These are phyloP conservation scores for Carcharodon carcharias DNA, from an alignment of 2,797 vertebrate genomes.

Conservation along the genomic window DNA sequence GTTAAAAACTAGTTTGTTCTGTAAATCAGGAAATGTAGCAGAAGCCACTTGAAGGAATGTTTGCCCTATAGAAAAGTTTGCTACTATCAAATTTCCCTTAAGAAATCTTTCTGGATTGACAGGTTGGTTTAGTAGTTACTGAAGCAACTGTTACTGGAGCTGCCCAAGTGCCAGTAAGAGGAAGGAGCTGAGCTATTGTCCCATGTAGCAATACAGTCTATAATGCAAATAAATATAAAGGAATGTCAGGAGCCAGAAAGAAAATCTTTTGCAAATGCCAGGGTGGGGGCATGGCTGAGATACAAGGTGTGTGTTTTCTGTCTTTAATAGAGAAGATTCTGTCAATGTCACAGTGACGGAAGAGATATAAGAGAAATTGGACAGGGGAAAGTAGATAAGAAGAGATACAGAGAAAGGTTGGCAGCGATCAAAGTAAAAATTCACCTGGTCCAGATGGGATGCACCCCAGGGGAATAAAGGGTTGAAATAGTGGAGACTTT, in stretches of 20 bases:
- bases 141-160: background rate
- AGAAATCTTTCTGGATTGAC: background rate
- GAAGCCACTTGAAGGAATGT: background rate
- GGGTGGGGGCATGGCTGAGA: background rate
- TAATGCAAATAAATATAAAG: background rate
- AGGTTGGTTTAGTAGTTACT: background rate
- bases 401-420: background rate
- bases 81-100: background rate
- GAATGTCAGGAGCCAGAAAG: background rate
- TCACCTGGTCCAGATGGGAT: background rate
- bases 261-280: background rate
- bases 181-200: background rate
- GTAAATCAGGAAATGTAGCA: background rate
- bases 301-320: background rate
- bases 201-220: background rate
- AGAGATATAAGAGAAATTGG: background rate
- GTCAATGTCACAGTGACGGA: background rate
- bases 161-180: background rate
- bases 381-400: background rate
- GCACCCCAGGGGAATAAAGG: background rate
- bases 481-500: no score
- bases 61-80: background rate
- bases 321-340: background rate
- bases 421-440: background rate
- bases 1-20: background rate